Evolutionary conservation across 2,797 vertebrate genomes (phyloP).

Genomic region (Bradypodion pumilum): DNA sequence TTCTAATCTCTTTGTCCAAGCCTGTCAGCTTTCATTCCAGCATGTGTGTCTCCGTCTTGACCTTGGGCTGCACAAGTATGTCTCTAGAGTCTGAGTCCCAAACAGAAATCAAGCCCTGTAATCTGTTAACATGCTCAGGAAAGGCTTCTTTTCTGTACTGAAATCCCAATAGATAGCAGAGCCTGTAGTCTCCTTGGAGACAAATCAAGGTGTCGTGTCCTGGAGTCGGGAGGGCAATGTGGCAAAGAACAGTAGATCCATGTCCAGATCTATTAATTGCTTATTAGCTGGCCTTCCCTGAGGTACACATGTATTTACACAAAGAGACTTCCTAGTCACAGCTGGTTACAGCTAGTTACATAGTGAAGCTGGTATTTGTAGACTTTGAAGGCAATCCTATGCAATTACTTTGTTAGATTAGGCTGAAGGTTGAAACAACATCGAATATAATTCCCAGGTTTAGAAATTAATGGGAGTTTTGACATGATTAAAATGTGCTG

Average conservation of each 20-base stretch:
- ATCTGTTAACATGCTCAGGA: slow-evolving; percentile 31
- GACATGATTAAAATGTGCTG: neutral
- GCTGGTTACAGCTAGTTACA: slow-evolving; percentile 13
- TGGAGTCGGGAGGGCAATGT: neutral
- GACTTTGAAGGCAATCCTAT: neutral
- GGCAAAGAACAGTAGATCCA: neutral
- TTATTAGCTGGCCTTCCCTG: slow-evolving; percentile 24
- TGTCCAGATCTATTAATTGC: slow-evolving; percentile 26
- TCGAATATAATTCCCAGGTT: neutral
- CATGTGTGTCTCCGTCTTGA: slow-evolving; percentile 9
- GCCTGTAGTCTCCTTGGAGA: slow-evolving; percentile 21
- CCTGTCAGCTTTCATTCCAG: slow-evolving; percentile 30
- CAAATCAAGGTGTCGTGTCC: slow-evolving; percentile 30
- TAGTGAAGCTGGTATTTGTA: neutral
- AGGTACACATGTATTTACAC: slow-evolving; percentile 22
- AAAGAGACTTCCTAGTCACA: slow-evolving; percentile 32
- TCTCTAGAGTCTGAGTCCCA: slow-evolving; percentile 24
- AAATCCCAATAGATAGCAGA: slow-evolving; percentile 18
- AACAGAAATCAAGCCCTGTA: slow-evolving; percentile 23
- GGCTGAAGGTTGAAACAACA: neutral
- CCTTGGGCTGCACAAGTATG: neutral
- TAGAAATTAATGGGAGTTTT: neutral
- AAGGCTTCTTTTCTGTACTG: slow-evolving; percentile 32
- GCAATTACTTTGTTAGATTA: slow-evolving; percentile 1
- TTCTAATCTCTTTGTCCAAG: slow-evolving; percentile 1